Evolutionary conservation across 2,888 invertebrate genomes (phyloP).

Genomic region (Sclerodermus sp.): DNA sequence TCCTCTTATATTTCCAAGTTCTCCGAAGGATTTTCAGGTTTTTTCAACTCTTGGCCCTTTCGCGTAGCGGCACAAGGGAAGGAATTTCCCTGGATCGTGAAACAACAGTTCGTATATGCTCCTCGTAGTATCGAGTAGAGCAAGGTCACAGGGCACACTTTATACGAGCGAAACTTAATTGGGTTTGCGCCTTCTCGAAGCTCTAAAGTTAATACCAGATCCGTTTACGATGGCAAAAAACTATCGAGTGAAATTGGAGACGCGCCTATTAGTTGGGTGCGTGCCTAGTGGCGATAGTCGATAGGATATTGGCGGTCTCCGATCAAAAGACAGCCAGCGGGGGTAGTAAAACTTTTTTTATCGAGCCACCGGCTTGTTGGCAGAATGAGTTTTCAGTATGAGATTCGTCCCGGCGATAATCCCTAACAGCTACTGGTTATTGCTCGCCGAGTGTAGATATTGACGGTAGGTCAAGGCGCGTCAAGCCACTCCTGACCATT

Average conservation of each 20-base stretch:
- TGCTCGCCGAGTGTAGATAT: conserved; percentile 12
- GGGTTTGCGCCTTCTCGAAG: conserved; percentile 33
- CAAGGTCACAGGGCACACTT: conserved; percentile 24
- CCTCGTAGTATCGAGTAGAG: background rate
- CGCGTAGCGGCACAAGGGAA: too few relatives aligned
- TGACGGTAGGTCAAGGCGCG: too few relatives aligned
- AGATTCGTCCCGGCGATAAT: conserved; percentile 54
- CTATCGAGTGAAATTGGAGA: conserved; percentile 55
- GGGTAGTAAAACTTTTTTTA: conserved; percentile 6
- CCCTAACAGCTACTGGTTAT: conserved; percentile 49
- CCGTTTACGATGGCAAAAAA: conserved; percentile 55
- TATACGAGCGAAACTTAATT: conserved; percentile 39
- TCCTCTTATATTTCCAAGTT: too few relatives aligned
- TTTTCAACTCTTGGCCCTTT: too few relatives aligned
- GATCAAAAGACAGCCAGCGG: conserved; percentile 39
- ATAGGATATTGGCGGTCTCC: conserved; percentile 41
- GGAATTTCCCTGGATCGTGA: too few relatives aligned
- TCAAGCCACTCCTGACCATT: too few relatives aligned
- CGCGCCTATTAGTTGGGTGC: conserved; percentile 34
- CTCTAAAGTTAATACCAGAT: conserved; percentile 46
- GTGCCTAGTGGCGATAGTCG: conserved; percentile 35
- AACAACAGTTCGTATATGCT: too few relatives aligned
- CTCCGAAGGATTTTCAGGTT: too few relatives aligned
- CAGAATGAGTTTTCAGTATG: conserved; percentile 44
- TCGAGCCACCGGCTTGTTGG: conserved; percentile 15